Evolutionary conservation across 2,113 vertebrate genomes (phyloP).

Genomic region (Mesoclemmys tuberculata): DNA sequence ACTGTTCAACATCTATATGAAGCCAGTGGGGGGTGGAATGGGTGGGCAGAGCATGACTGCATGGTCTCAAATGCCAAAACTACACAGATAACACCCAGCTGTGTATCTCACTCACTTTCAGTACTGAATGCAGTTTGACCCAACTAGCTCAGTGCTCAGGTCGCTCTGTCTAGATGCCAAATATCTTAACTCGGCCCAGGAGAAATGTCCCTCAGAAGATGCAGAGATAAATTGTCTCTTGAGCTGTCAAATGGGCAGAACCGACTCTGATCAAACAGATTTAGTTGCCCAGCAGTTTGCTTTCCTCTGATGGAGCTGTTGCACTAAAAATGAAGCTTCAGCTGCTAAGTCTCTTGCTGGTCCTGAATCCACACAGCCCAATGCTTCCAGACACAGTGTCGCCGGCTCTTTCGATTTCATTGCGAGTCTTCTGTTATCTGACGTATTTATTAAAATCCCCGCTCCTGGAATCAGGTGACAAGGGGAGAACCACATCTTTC

Average conservation of each 20-base stretch:
- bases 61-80: not conserved
- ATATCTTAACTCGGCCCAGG: not conserved
- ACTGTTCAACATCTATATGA: not conserved
- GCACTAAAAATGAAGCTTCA: not conserved
- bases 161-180: not conserved
- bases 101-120: not conserved
- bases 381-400: not conserved
- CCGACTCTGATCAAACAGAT: not conserved
- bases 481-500: not conserved
- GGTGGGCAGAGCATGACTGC: not conserved
- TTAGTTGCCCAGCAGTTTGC: not conserved
- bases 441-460: not conserved
- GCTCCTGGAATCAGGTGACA: not conserved
- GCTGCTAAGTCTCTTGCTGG: not conserved
- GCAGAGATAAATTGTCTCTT: not conserved
- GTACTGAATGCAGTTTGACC: not conserved
- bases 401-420: not conserved
- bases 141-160: not conserved
- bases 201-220: not conserved
- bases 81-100: not conserved
- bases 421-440: not conserved
- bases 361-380: not conserved
- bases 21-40: conserved; percentile 6
- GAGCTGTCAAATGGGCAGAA: not conserved
- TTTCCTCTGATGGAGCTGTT: not conserved